phyloP scores from a whole-genome alignment of 2,113 vertebrate genomes.

The Trinectes maculatus region DNA sequence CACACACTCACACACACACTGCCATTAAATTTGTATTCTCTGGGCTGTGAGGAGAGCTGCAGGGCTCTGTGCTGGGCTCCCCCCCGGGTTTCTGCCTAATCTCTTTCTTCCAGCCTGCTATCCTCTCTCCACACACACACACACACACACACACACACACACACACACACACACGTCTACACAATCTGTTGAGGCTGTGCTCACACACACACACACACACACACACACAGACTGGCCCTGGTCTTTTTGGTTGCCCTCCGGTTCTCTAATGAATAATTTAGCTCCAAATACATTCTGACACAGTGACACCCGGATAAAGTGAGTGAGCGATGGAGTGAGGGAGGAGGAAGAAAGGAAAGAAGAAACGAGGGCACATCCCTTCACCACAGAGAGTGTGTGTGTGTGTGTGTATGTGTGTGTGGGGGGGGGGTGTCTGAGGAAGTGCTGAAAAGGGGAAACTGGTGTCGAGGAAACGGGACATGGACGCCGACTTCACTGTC shows the following conservation, averaged over 20 bases:
- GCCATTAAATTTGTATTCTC: constrained; percentile 44
- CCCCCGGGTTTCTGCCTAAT: constrained; percentile 48
- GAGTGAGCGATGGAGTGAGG: constrained; percentile 35
- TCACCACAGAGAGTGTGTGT: constrained; percentile 30
- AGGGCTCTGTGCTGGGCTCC: constrained; percentile 37
- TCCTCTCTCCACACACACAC: constrained; percentile 4
- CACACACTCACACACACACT: not conserved
- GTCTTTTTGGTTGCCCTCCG: constrained; percentile 68
- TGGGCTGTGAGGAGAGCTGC: constrained; percentile 34
- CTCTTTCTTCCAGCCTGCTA: constrained; percentile 46
- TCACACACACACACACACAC: constrained; percentile 9
- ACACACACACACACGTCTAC: constrained; percentile 11
- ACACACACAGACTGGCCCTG: constrained; percentile 12
- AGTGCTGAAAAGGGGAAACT: constrained; percentile 18
- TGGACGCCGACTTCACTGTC: not conserved
- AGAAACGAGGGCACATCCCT: constrained; percentile 50
- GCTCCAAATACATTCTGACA: constrained; percentile 58
- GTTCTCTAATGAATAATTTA: constrained; percentile 70
- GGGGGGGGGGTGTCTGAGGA: not conserved
- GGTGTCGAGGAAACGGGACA: constrained; percentile 2
- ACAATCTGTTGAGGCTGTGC: not conserved
- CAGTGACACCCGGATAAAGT: constrained; percentile 66
- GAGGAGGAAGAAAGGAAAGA: constrained; percentile 44
- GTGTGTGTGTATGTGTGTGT: not conserved
- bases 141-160: constrained; percentile 19